Conservation (phyloP, 2,888 invertebrate species). For the Pinctada fucata region DNA sequence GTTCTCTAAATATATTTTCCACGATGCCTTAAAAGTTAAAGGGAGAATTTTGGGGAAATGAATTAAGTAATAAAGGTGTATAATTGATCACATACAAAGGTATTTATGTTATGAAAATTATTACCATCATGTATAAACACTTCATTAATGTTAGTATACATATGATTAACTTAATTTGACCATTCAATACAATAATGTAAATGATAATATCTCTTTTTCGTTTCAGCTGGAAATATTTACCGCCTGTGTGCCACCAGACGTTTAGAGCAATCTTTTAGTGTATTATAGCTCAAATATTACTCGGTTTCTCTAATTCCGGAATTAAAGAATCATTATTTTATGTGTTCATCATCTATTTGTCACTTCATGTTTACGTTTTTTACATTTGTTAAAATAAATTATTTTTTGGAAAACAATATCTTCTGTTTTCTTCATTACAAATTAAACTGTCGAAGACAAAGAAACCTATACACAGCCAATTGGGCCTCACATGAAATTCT, state of each 20-base stretch:
- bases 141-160: too few species aligned
- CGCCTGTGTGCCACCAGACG: conserved; percentile 16
- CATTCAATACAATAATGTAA: too few species aligned
- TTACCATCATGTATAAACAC: too few species aligned
- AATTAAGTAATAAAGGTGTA: too few species aligned
- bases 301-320: background rate
- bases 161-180: too few species aligned
- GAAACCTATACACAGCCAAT: too few species aligned
- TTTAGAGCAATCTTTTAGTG: background rate
- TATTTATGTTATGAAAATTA: too few species aligned
- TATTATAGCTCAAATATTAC: background rate
- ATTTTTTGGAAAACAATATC: background rate
- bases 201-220: background rate
- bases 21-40: background rate
- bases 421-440: background rate
- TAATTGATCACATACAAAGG: too few species aligned
- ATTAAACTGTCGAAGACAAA: too few species aligned
- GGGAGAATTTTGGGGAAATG: background rate
- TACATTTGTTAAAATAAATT: conserved; percentile 9
- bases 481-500: too few species aligned
- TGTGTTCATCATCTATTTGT: background rate
- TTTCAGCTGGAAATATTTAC: conserved; percentile 32
- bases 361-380: conserved; percentile 8
- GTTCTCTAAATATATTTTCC: too few species aligned
- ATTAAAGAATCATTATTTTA: background rate